phyloP scores from a whole-genome alignment of 2,113 vertebrate genomes.

The Vidua chalybeata region DNA sequence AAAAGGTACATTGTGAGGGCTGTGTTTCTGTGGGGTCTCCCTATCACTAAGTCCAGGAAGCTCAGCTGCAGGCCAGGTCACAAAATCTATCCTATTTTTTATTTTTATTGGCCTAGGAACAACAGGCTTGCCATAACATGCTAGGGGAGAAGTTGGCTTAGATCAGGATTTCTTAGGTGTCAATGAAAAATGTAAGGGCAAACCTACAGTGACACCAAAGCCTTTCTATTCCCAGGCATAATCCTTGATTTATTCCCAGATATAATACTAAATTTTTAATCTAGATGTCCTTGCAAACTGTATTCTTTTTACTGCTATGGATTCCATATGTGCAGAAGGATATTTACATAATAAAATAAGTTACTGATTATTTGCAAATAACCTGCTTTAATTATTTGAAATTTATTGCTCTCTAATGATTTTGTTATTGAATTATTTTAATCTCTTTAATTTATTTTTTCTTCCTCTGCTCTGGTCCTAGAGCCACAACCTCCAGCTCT shows the following conservation, averaged over 20 bases:
- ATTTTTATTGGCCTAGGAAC: neutral
- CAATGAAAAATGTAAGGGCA: neutral
- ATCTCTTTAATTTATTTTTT: neutral
- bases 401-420: neutral
- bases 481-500: neutral
- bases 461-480: neutral
- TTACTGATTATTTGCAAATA: neutral
- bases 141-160: neutral
- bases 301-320: neutral
- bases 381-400: neutral
- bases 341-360: neutral
- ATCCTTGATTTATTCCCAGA: neutral
- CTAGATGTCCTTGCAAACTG: neutral
- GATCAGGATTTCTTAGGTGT: neutral
- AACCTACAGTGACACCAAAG: neutral
- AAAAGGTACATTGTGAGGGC: neutral
- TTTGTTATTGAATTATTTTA: neutral
- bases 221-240: neutral
- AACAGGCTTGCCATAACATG: accelerated
- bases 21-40: neutral
- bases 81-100: neutral
- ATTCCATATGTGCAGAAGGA: neutral
- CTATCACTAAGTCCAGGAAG: neutral
- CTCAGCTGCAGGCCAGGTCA: neutral
- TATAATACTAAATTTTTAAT: neutral